Evolutionary conservation across 1,140 invertebrate genomes (phyloP).

Genomic region (Sinonovacula constricta): DNA sequence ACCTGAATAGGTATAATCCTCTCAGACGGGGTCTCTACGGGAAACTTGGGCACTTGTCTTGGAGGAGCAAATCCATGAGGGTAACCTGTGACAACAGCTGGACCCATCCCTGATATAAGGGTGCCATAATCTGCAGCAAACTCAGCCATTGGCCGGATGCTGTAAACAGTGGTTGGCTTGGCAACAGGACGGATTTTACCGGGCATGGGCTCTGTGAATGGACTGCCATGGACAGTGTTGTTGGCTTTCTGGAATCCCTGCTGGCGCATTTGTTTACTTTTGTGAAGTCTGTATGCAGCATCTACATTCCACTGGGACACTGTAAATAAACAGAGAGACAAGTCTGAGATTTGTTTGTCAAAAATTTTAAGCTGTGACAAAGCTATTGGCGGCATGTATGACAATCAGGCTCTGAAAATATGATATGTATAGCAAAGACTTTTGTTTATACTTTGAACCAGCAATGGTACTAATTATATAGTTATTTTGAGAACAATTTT

Average conservation of each 20-base stretch:
- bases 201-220: background rate
- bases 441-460: too few species aligned
- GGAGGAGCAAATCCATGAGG: slow-evolving; percentile 23
- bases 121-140: slow-evolving; percentile 8
- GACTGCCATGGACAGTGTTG: background rate
- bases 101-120: slow-evolving; percentile 18
- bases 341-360: too few species aligned
- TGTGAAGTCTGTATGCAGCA: slow-evolving; percentile 4
- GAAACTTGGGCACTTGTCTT: slow-evolving; percentile 24
- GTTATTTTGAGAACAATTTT: too few species aligned
- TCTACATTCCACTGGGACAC: slow-evolving; percentile 23
- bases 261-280: slow-evolving; percentile 17
- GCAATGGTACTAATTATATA: too few species aligned
- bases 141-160: background rate
- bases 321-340: too few species aligned
- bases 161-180: background rate
- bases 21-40: slow-evolving; percentile 5
- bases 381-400: too few species aligned
- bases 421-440: too few species aligned
- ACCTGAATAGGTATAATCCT: slow-evolving; percentile 41
- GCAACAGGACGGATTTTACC: background rate
- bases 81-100: background rate
- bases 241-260: slow-evolving; percentile 3
- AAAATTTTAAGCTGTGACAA: too few species aligned
- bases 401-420: too few species aligned